Percentiles rank a stretch among this genome's conserved stretches.
Conservation (phyloP, 1,140 invertebrate genomes). For the Euglossa dilemma region DNA sequence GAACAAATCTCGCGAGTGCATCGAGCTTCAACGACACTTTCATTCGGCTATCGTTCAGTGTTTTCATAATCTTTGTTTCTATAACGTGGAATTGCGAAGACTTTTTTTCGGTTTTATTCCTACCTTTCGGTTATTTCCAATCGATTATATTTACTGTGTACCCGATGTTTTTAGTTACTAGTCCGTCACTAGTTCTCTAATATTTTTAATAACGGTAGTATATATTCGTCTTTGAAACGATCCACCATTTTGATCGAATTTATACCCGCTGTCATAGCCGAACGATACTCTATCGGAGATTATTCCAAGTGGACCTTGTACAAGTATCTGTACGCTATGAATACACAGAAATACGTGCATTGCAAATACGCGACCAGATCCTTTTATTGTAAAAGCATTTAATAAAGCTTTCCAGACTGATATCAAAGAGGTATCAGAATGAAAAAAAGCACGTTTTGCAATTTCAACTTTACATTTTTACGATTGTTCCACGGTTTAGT, state of each 20-base stretch:
- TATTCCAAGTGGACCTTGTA: not conserved
- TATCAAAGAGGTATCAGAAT: not conserved
- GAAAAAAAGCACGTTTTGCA: no score
- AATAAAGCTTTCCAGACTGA: rapidly evolving
- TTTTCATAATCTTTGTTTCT: not conserved
- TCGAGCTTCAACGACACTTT: not conserved
- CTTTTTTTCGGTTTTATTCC: not conserved
- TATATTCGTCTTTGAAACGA: not conserved
- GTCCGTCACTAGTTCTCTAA: not conserved
- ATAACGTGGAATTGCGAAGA: not conserved
- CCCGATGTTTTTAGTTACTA: not conserved
- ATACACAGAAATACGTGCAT: not conserved
- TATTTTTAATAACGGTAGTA: not conserved
- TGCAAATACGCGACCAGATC: not conserved
- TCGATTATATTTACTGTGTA: not conserved
- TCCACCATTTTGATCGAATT: not conserved
- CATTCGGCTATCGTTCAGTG: not conserved
- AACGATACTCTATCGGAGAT: not conserved
- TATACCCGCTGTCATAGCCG: not conserved
- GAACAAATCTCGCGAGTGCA: not conserved
- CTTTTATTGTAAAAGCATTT: not conserved
- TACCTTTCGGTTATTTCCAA: not conserved
- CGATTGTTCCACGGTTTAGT: not conserved
- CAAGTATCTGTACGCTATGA: not conserved
- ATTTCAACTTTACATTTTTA: not conserved